These are phyloP conservation scores for Chrysomallon squamiferum DNA, from an alignment of 1,140 invertebrate species.

Conservation along the genomic window DNA sequence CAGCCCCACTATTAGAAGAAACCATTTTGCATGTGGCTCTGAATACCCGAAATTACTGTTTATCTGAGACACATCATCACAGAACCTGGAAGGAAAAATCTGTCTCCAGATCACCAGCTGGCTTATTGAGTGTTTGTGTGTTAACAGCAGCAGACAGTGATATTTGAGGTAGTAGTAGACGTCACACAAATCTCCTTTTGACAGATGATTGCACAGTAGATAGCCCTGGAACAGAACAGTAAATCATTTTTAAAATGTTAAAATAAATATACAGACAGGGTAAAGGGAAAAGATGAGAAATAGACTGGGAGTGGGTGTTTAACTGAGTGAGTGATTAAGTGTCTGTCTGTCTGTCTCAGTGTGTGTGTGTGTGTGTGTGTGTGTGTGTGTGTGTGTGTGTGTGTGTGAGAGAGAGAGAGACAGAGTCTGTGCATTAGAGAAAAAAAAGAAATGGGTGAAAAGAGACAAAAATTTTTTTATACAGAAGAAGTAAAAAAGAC, in stretches of 20 bases:
- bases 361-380: too few species aligned
- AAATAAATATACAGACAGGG: too few species aligned
- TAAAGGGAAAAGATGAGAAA: too few species aligned
- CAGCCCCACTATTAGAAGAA: slow-evolving; percentile 57
- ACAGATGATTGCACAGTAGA: slow-evolving; percentile 59
- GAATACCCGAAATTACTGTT: slow-evolving; percentile 45
- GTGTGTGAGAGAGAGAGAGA: background rate
- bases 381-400: too few species aligned
- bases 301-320: too few species aligned
- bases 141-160: slow-evolving; percentile 56
- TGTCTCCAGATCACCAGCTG: slow-evolving; percentile 62
- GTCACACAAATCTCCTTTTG: slow-evolving; percentile 52
- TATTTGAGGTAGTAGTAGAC: slow-evolving; percentile 53
- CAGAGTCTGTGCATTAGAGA: background rate
- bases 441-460: background rate
- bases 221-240: slow-evolving; percentile 53
- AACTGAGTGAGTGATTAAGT: too few species aligned
- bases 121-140: slow-evolving; percentile 44
- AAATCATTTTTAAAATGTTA: too few species aligned
- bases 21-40: slow-evolving; percentile 50
- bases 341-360: too few species aligned
- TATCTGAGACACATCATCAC: slow-evolving; percentile 28
- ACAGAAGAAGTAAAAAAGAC: background rate
- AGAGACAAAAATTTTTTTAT: background rate
- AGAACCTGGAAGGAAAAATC: slow-evolving; percentile 55